Evolutionary conservation across 1,140 invertebrate genomes (phyloP), one percentile per base, ranked within the genome.

Genomic region (Drosophila teissieri): DNA sequence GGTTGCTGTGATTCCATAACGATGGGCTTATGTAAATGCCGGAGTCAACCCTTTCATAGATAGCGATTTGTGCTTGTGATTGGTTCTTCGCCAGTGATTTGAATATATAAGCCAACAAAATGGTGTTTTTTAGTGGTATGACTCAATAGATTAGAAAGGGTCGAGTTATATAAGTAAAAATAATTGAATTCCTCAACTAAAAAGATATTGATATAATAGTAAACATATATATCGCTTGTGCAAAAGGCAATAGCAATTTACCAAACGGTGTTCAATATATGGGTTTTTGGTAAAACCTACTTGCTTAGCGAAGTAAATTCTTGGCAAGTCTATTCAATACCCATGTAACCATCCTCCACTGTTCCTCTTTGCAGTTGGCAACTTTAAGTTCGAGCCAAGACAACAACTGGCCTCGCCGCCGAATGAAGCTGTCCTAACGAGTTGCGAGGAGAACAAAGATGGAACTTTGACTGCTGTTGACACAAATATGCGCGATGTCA

Each of bases 401-500:
- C 73, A 78, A 62, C 67, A 70, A 42, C 22, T 46, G 42, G 73
- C 37, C 24, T 17, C n/a, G 52, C 27, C 48, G 34, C 45, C 52
- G 53, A 52, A 48, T 52, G 68, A 85, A 45, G 39, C 19, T 31
- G 45, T 57, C 37, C 39, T 84, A 84, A 84, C 81, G 58, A 85
- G 63, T 46, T 49, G 58, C 40, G 49, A 17, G 6, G 57, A 37
- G 53, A 46, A 83, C 75, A 78, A 70, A 65, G 80, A 51, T 57
- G 57, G 63, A 75, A 72, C 78, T 77, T 77, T 77, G 68, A 65
- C 76, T 69, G 54, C 57, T 86, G 72, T 90, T 80, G 84, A 89
- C 84, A 85, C 78, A 90, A 90, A 90, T 89, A 89, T 84, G 80
- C 84, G 86, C 81, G 63, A 81, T 72, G 86, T 90, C 81, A 90